These are phyloP conservation scores for Ceuthmochares aereus DNA, from an alignment of 2,113 vertebrate species.

Conservation along the genomic window DNA sequence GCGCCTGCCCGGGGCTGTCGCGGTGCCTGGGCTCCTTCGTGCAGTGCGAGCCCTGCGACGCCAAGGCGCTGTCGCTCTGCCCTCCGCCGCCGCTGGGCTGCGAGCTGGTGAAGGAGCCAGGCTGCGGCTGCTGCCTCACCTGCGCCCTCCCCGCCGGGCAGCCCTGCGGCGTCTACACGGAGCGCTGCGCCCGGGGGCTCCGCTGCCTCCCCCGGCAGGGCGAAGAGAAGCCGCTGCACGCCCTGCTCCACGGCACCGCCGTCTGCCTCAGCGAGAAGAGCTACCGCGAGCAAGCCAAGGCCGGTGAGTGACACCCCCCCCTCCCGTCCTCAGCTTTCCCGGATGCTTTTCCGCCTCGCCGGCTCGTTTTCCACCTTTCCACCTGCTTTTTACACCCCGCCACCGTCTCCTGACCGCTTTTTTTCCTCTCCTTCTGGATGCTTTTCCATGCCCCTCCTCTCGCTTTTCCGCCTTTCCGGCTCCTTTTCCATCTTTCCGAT, in stretches of 20 bases:
- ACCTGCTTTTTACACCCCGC: neutral
- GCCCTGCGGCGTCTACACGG: conserved; percentile 96
- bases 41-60: conserved; percentile 96
- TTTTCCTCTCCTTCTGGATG: neutral
- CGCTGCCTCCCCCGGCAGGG: conserved; percentile 93
- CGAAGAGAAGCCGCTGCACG: conserved; percentile 97
- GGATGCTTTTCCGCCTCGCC: neutral
- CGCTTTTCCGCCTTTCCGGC: neutral
- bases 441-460: neutral
- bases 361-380: neutral
- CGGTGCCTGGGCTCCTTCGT: conserved; percentile 91
- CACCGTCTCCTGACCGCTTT: neutral
- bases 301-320: conserved; percentile 82
- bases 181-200: conserved; percentile 92
- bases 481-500: neutral
- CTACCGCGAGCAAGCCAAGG: conserved; percentile 87
- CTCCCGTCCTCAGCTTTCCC: neutral
- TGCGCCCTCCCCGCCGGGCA: conserved; percentile 94
- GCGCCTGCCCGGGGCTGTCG: conserved; percentile 83
- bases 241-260: conserved; percentile 94
- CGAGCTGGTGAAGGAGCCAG: conserved; percentile 96
- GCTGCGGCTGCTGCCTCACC: conserved; percentile 97
- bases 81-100: conserved; percentile 90
- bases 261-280: conserved; percentile 95
- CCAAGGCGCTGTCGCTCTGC: conserved; percentile 94